Base-by-base conservation (phyloP, 2,888 invertebrate species). In the Cheiracanthium punctorium region DNA sequence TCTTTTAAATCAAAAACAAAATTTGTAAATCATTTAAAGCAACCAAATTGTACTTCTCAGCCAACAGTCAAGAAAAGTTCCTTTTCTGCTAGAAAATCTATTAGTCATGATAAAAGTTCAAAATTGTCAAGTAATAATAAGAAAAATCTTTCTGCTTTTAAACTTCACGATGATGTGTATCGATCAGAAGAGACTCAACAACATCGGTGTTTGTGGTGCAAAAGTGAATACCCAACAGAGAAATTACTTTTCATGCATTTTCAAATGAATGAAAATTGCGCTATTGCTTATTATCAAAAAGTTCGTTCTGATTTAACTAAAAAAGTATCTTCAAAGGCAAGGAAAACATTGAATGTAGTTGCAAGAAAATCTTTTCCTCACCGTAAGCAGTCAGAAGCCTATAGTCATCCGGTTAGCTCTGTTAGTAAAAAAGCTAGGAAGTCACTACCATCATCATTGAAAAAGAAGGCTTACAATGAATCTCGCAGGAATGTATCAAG, bases 351-450 rank as follows among this genome's bases (percentile, higher is more conserved):
- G 4, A 7, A 28, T 41, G 43, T 85, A 32, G 33, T 67, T 41
- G 80, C 87, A 32, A 43, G 73, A 43, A 87, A 82, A 70, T 82
- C 86, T 8, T 74, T 85, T 29, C 52, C 85, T 12, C 64, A 43
- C 10, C 8, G 20, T 5, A 74, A 30, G 64, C 12, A 33, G 24
- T 20, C 8, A 1, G 12, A 12, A 41, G 1, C 1, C 20, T 69
- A n/a, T 17, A 70, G 5, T 4, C 67, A 32, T 43, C 24, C 20
- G 17, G 1, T 43, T n/a, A 12, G 30, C 29, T 41, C 43, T 41
- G 58, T 1, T 24, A 24, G 28, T 28, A 52, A 73, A 10, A 52
- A 72, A 10, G 84, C 84, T 7, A 74, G 80, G 30, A 84, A 84
- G 58, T 72, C 72, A 37, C 37, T 82, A 1, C 58, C 64, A 24